These are phyloP conservation scores for Nomada ferruginata DNA, from an alignment of 2,888 invertebrate genomes.

Conservation along the genomic window DNA sequence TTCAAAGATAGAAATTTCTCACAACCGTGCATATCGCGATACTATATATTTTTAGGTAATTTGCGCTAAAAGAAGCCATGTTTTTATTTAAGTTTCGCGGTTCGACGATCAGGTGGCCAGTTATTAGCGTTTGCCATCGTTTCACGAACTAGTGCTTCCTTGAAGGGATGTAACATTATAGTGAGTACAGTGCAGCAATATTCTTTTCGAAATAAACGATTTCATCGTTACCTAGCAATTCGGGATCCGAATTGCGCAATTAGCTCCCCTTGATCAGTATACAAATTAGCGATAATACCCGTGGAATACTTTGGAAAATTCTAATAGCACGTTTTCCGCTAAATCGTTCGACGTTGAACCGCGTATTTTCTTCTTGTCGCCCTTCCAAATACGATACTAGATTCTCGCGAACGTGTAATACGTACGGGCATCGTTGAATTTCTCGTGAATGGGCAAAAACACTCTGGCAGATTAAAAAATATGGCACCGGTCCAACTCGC, in stretches of 20 bases:
- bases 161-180: slow-evolving; percentile 25
- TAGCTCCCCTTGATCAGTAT: too few species aligned
- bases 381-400: slow-evolving; percentile 22
- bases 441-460: slow-evolving; percentile 64
- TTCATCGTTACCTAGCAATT: too few species aligned
- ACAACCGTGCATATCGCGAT: too few species aligned
- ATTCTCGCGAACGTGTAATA: slow-evolving; percentile 36
- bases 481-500: slow-evolving; percentile 65
- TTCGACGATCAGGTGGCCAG: slow-evolving; percentile 12
- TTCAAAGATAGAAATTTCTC: background rate
- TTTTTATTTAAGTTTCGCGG: slow-evolving; percentile 27
- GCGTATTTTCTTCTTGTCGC: slow-evolving; percentile 17
- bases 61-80: background rate
- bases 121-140: slow-evolving; percentile 27
- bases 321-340: slow-evolving; percentile 42
- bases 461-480: slow-evolving; percentile 72
- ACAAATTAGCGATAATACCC: slow-evolving; percentile 2
- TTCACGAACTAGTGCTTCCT: slow-evolving; percentile 4
- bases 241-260: too few species aligned
- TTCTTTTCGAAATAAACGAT: too few species aligned
- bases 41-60: background rate
- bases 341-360: slow-evolving; percentile 39
- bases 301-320: slow-evolving; percentile 32
- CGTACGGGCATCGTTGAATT: slow-evolving; percentile 50
- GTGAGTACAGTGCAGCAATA: background rate